Evolutionary conservation across 2,888 invertebrate species (phyloP), one percentile per base, ranked within the genome.

Genomic region (Nomada lathburiana): DNA sequence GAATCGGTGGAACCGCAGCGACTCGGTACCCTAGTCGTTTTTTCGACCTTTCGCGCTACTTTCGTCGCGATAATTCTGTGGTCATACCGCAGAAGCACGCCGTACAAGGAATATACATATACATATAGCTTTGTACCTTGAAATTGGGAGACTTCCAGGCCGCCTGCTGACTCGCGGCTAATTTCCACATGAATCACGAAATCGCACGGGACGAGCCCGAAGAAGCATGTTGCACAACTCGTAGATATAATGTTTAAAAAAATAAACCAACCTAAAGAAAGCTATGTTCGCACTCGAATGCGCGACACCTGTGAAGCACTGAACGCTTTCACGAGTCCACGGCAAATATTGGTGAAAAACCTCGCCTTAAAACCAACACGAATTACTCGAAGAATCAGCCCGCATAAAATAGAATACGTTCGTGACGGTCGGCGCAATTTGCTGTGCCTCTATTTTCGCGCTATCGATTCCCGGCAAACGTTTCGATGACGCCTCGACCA

Each of bases 401-500:
- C 29, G 70, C 72, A 26, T 44, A 63, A 63, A 72, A 72, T 63
- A 13, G 63, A 55, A 72, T 63, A 63, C 53, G 52, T 23, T 60
- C 47, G 20, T 3, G 53, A 13, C 42, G 44, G 29, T 73, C 44
- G 44, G 29, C 20, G 0, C 26, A 20, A 60, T 29, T 29, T 50
- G 20, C 36, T n/a, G 16, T 18, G 11, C 16, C 29, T 16, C 60
- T 70, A 59, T 16, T 47, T 20, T 47, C 29, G 47, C 53, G 53
- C 18, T 65, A 50, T 50, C 44, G 59, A 29, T 26, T 63, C 44
- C 20, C 23, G 16, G 42, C 3, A 16, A 59, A 7, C 36, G 57
- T 53, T 44, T 67, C 77, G 76, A 70, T 57, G 55, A 70, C 29
- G 36, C 11, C 53, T 75, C 44, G 42, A 75, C 20, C 20, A 55